Conservation (phyloP, 2,113 vertebrate species). For the Odobenus rosmarus region DNA sequence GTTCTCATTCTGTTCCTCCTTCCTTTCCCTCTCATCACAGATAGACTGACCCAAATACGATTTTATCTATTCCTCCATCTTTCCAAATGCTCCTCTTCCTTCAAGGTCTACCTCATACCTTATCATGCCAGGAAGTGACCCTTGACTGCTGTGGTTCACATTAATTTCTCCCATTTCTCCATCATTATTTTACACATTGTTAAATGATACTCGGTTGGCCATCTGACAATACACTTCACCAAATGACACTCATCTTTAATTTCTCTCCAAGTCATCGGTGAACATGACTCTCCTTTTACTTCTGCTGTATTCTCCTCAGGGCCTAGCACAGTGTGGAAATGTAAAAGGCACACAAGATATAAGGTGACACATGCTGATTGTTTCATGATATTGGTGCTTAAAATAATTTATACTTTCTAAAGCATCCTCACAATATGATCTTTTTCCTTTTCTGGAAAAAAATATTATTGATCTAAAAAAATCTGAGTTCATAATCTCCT, state of each 20-base stretch:
- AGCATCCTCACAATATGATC: neutral
- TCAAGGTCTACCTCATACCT: neutral
- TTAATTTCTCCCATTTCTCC: neutral
- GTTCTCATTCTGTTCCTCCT: neutral
- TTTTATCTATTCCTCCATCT: neutral
- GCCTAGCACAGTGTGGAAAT: neutral
- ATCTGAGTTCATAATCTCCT: constrained; percentile 59
- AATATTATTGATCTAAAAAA: neutral
- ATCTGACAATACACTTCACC: neutral
- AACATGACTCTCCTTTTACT: neutral
- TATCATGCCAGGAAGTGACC: no score
- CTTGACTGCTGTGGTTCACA: neutral
- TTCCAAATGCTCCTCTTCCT: neutral
- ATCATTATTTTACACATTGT: neutral
- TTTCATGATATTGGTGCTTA: neutral
- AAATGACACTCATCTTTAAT: neutral
- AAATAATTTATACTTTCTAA: neutral
- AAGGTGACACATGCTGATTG: neutral
- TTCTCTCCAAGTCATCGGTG: neutral
- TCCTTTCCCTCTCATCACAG: neutral
- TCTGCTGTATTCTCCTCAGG: neutral
- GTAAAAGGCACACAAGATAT: neutral
- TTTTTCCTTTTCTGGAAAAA: neutral
- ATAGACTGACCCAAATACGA: neutral
- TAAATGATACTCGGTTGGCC: neutral